A percentile compares a stretch with the other conserved stretches of the same genome.
phyloP scores from a whole-genome alignment of 1,140 invertebrate genomes.

The Zaprionus davidi region DNA sequence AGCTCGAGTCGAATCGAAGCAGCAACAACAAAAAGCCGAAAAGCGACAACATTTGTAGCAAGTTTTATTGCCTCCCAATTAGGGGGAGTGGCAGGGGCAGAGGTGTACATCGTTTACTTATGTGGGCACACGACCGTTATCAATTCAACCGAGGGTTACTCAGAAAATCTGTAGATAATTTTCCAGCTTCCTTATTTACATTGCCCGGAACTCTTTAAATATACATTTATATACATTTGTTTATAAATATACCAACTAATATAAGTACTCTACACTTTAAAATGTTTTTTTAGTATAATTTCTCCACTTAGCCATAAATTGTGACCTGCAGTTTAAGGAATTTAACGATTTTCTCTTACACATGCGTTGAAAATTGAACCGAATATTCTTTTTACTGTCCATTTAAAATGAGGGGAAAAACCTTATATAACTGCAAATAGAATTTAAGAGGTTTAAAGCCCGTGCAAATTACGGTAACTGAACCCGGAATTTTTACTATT shows the following conservation, averaged over 20 bases:
- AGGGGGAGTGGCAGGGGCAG: neutral
- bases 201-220: neutral
- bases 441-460: neutral
- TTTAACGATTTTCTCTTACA: neutral
- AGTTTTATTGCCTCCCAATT: conserved; percentile 51
- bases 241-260: neutral
- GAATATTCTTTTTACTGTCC: neutral
- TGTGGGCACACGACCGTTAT: conserved; percentile 15
- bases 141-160: conserved; percentile 26
- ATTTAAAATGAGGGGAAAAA: neutral
- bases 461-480: neutral
- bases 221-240: neutral
- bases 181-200: neutral
- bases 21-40: conserved; percentile 9
- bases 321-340: neutral
- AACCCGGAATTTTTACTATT: neutral
- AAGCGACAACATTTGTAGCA: conserved; percentile 61
- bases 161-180: conserved; percentile 1
- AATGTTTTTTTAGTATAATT: neutral
- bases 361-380: neutral
- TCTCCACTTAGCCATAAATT: neutral
- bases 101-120: neutral
- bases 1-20: conserved; percentile 30
- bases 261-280: neutral
- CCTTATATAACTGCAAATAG: neutral